Evolutionary conservation across 2,888 invertebrate species (phyloP).

Genomic region (Escarpia spicata): DNA sequence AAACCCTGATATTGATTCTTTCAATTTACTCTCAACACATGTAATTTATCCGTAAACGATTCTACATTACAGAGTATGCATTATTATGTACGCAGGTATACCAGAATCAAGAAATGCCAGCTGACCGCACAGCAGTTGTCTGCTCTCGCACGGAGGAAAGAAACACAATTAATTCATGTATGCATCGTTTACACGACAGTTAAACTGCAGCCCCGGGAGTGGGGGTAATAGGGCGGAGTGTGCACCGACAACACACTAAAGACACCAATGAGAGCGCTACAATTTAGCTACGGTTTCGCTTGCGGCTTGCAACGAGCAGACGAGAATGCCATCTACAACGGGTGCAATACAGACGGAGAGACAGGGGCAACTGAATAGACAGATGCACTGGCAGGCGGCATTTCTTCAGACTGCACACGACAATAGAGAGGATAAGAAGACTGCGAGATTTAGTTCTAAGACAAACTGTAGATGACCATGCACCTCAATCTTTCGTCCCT

Average conservation of each 20-base stretch:
- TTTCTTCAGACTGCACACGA: slow-evolving; percentile 3
- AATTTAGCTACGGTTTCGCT: background rate
- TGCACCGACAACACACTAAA: slow-evolving; percentile 9
- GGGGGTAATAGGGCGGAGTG: background rate
- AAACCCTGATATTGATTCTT: background rate
- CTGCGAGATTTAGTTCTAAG: slow-evolving; percentile 13
- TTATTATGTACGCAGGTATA: background rate
- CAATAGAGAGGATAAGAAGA: slow-evolving; percentile 9
- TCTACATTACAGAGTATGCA: background rate
- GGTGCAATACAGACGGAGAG: background rate
- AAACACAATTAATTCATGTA: slow-evolving; percentile 16
- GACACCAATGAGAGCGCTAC: background rate
- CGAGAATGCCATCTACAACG: background rate
- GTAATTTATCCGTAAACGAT: background rate
- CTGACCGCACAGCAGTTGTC: background rate
- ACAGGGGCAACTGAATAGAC: slow-evolving; percentile 5
- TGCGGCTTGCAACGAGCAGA: background rate
- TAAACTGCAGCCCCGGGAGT: background rate
- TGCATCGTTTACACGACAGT: slow-evolving; percentile 4
- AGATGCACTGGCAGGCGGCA: slow-evolving; percentile 10
- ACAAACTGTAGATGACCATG: slow-evolving; percentile 11
- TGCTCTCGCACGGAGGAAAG: background rate
- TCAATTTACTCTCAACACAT: slow-evolving; percentile 6
- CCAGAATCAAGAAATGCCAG: slow-evolving; percentile 13
- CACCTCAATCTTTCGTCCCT: slow-evolving; percentile 99